Evolutionary conservation across 2,797 vertebrate species (phyloP).

Genomic region (Brachyrhaphis roseni): DNA sequence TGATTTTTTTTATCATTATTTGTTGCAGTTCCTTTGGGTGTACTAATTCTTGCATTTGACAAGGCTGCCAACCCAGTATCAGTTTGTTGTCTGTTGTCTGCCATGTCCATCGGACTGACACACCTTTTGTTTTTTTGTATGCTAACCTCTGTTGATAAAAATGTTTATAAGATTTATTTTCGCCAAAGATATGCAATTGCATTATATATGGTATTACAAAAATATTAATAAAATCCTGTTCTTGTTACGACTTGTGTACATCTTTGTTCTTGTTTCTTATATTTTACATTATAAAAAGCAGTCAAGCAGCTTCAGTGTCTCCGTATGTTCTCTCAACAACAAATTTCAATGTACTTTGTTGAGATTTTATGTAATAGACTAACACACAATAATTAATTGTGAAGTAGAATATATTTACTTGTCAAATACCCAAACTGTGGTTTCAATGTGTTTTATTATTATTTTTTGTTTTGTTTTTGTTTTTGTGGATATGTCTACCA

Average conservation of each 20-base stretch:
- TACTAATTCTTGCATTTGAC: constrained; percentile 76
- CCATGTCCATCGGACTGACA: constrained; percentile 83
- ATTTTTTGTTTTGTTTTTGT: neutral
- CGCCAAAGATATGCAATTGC: constrained; percentile 99
- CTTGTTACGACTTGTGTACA: constrained; percentile 82
- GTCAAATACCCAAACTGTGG: neutral
- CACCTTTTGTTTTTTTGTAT: constrained; percentile 98
- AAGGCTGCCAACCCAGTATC: constrained; percentile 86
- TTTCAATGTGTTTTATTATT: neutral
- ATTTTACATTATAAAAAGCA: neutral
- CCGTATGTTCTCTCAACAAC: neutral
- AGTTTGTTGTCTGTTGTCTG: constrained; percentile 82
- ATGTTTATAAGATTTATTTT: constrained; percentile 99
- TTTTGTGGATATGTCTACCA: neutral
- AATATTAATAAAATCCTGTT: constrained; percentile 92
- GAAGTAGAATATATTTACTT: neutral
- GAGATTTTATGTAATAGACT: neutral
- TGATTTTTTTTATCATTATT: constrained; percentile 27
- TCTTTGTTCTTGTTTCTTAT: constrained; percentile 17
- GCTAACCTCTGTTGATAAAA: constrained; percentile 99
- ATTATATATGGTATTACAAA: constrained; percentile 99
- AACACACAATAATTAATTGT: neutral
- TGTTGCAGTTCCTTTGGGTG: constrained; percentile 74
- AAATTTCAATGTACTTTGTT: neutral
- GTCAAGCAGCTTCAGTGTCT: neutral